Conservation (phyloP, 1,140 invertebrate species). For the Aphidius ervi region DNA sequence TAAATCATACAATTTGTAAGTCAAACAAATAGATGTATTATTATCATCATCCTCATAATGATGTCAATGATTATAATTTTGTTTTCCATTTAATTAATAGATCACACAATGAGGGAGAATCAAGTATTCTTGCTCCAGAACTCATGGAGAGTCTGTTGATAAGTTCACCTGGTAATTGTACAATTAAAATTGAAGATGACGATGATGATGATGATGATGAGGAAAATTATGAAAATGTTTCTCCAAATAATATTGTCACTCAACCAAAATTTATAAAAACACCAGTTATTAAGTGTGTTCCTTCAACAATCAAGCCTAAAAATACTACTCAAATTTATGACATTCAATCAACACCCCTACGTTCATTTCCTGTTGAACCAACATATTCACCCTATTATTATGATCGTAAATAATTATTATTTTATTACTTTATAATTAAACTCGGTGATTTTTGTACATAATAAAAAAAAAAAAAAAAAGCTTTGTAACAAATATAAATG, state of each 20-base stretch:
- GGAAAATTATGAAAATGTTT: background rate
- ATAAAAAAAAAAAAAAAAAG: too few species aligned
- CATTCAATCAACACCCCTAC: too few species aligned
- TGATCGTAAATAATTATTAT: too few species aligned
- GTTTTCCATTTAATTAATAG: background rate
- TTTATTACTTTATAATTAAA: too few species aligned
- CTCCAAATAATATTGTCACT: background rate
- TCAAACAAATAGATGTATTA: background rate
- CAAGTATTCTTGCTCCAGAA: conserved; percentile 2
- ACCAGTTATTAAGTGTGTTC: conserved; percentile 6
- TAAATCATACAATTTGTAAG: background rate
- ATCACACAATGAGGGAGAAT: background rate
- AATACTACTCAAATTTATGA: too few species aligned
- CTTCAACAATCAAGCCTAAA: background rate
- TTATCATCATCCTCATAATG: background rate
- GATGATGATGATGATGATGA: too few species aligned
- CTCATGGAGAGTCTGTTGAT: conserved; percentile 4
- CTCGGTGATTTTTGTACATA: too few species aligned
- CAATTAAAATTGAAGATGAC: background rate
- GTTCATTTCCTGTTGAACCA: too few species aligned
- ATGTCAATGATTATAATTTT: background rate
- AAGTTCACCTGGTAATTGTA: too few species aligned
- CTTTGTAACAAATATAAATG: too few species aligned
- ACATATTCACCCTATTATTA: too few species aligned
- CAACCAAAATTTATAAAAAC: conserved; percentile 2